Evolutionary conservation across 2,113 vertebrate genomes (phyloP), one percentile per base, ranked within the genome.

Genomic region (Steatornis caripensis): DNA sequence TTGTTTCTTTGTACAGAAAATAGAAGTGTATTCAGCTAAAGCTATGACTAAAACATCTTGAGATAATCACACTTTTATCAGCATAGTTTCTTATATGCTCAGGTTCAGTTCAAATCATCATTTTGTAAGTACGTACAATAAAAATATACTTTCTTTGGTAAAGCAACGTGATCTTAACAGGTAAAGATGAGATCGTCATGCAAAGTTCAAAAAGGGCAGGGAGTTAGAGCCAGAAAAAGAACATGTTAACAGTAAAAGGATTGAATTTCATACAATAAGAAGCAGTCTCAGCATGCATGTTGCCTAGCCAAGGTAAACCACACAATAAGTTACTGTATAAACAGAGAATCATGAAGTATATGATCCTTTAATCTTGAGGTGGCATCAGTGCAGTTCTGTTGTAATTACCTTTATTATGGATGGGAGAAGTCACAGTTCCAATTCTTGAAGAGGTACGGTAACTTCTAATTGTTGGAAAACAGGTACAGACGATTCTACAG

Each of bases 221-320:
- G 72, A 95, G 62, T 84, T 45, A n/a, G 55, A 92, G 61, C 19
- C 45, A 64, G 61, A 23, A 60, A 64, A 72, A 91, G 69, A 75
- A 26, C 70, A 61, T 6, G 32, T 53, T 76, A 79, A 77, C 23
- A 72, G 48, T 64, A 37, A 65, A 72, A 84, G 91, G 70, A 79
- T 13, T 75, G 69, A 79, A 57, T 91, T 87, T 76, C 78, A 13
- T 54, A 22, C 85, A 91, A 65, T 60, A 64, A 2, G 4, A 23
- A 79, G 77, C 70, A 89, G 82, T 48, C 84, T 82, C 91, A 58
- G 83, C 2, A 1, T 49, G 66, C 62, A 34, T 1, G 0, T 55
- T 90, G 68, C 36, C 46, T 71, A 58, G 92, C 83, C 76, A 94
- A 92, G 57, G 69, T 53, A 96, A 96, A 96, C 79, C 51, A 29